These are phyloP conservation scores for Orthosia gothica DNA, from an alignment of 2,888 invertebrate species.

Conservation along the genomic window DNA sequence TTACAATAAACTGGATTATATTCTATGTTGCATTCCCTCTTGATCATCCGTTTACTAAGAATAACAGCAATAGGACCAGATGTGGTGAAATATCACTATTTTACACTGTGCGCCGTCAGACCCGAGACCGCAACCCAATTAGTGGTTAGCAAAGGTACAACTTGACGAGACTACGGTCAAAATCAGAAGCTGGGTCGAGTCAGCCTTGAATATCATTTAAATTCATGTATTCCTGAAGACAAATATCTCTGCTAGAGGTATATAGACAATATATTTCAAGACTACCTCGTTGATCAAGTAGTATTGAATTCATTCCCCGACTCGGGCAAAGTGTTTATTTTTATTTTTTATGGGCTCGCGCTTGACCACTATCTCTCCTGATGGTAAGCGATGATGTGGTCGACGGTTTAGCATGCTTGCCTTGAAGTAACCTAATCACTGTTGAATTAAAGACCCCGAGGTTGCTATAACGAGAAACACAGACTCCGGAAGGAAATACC, in stretches of 20 bases:
- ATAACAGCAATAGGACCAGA: conserved; percentile 33
- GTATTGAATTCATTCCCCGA: too few species aligned
- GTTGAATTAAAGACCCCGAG: too few species aligned
- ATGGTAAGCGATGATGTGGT: too few species aligned
- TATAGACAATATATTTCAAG: conserved; percentile 16
- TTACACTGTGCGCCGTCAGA: conserved; percentile 16
- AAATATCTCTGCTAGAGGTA: conserved; percentile 7
- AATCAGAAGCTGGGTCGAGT: conserved; percentile 28
- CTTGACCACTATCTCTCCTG: too few species aligned
- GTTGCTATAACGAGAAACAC: too few species aligned
- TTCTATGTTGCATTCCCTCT: neutral
- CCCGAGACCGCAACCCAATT: conserved; percentile 48
- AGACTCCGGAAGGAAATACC: too few species aligned
- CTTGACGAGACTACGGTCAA: conserved; percentile 21
- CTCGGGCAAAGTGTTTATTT: too few species aligned
- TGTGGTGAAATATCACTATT: conserved; percentile 36
- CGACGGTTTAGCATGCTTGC: too few species aligned
- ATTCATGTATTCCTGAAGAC: conserved; percentile 11
- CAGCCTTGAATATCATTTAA: conserved; percentile 30
- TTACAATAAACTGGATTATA: too few species aligned
- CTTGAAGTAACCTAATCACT: too few species aligned
- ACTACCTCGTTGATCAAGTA: too few species aligned
- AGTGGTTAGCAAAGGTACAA: conserved; percentile 37
- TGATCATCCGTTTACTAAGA: conserved; percentile 9
- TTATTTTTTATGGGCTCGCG: too few species aligned